A percentile compares a stretch with the other conserved stretches of the same genome.
Evolutionary conservation across 2,797 vertebrate species (phyloP).

Genomic region (Bucorvus abyssinicus): DNA sequence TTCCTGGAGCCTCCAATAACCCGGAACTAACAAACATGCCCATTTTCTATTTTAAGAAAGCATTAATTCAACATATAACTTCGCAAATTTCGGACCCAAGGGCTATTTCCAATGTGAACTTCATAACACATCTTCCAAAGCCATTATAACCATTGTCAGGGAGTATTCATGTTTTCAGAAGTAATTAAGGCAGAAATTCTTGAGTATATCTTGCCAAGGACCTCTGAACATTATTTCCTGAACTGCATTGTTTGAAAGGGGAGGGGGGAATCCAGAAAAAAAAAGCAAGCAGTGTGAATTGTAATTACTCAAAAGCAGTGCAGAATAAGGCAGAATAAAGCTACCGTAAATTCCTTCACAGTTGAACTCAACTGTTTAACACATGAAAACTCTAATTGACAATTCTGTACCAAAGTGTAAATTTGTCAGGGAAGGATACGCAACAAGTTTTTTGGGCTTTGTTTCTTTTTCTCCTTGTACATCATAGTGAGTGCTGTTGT

Average conservation of each 20-base stretch:
- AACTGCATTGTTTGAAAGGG: constrained; percentile 50
- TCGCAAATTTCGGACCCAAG: neutral
- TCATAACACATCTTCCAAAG: constrained; percentile 20
- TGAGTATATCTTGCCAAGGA: constrained; percentile 60
- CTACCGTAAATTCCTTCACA: constrained; percentile 75
- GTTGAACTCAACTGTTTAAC: constrained; percentile 77
- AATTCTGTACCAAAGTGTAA: constrained; percentile 75
- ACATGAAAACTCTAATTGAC: constrained; percentile 78
- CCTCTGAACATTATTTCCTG: constrained; percentile 65
- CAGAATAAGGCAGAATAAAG: constrained; percentile 72
- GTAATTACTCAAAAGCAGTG: constrained; percentile 69
- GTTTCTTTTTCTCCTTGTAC: constrained; percentile 66
- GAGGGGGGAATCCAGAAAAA: neutral
- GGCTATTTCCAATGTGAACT: constrained; percentile 21
- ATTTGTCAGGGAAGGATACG: constrained; percentile 77
- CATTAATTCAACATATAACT: neutral
- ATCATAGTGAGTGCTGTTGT: constrained; percentile 76
- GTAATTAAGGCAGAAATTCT: constrained; percentile 64
- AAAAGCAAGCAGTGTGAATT: constrained; percentile 22
- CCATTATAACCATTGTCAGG: constrained; percentile 40
- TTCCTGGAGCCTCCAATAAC: neutral
- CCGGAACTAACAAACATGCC: neutral
- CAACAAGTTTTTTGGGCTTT: constrained; percentile 70
- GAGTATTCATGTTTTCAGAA: constrained; percentile 53
- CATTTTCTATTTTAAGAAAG: neutral